Base-by-base conservation (phyloP, 2,797 vertebrate genomes). In the Nannoperca australis region DNA sequence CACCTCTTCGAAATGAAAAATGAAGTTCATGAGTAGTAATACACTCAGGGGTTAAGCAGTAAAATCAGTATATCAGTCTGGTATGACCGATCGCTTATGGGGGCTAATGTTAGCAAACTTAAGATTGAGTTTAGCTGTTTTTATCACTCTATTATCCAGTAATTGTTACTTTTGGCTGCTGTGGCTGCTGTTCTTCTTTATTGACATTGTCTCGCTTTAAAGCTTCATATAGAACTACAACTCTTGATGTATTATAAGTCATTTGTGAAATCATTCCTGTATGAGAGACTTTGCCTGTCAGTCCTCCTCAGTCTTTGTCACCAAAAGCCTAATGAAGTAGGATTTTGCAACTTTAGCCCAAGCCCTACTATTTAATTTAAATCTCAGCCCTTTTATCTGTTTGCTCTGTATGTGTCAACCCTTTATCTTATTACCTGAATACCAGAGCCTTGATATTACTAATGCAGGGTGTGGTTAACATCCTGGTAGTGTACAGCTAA, bases 391-490 rank as follows among this genome's bases (percentile, higher is more conserved):
- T 63, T 74, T 56, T 13, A 20, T 69, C 34, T 81, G 64, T 91
- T 91, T 85, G 78, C 40, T 81, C 7, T 71, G 69, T 34, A 7
- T 49, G 59, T 85, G 81, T 85, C 84, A 80, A 51, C n/a, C 24
- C 68, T 85, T 75, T 86, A 90, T 91, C 84, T 81, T 85, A 78
- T 61, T 54, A 15, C 2, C 20, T 69, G 22, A 60, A 76, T 78
- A 22, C 51, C 76, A 63, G 42, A 73, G 51, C 24, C 36, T 66
- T 73, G 66, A 80, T 77, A 62, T 32, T 81, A 83, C 70, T 76
- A 88, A 88, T 77, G 9, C 66, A 71, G 67, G 92, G 84, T 76
- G 77, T 82, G 80, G 78, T 76, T 75, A 20, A 84, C 36, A 88
- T 90, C 84, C 83, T 88, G 82, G 64, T 83, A 9, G 17, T 81